A percentile compares a stretch with the other conserved stretches of the same genome.
These are phyloP conservation scores for Melieria omissa DNA, from an alignment of 2,888 invertebrate genomes.

Conservation along the genomic window DNA sequence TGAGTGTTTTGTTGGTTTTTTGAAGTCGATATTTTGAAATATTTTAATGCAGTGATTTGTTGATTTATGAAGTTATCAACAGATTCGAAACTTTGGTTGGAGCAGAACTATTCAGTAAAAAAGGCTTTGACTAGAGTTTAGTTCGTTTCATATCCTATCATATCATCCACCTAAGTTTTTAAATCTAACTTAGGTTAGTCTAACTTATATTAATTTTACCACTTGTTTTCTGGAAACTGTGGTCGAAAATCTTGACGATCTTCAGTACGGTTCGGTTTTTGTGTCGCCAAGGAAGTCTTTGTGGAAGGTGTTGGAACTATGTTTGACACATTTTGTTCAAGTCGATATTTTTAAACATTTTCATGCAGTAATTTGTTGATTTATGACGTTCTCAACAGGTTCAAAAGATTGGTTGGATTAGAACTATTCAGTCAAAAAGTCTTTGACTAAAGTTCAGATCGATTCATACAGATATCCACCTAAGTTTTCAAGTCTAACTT, in stretches of 20 bases:
- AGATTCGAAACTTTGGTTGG: background rate
- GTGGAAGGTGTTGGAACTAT: background rate
- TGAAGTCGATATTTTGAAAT: background rate
- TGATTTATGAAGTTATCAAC: background rate
- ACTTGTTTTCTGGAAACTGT: too few species aligned
- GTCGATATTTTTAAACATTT: background rate
- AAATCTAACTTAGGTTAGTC: too few species aligned
- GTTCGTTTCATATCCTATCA: too few species aligned
- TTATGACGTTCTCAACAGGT: background rate
- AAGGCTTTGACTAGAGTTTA: background rate
- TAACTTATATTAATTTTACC: too few species aligned
- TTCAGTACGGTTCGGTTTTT: too few species aligned
- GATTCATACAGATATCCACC: too few species aligned
- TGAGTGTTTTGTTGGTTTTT: background rate
- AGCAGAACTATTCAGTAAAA: background rate
- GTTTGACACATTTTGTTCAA: background rate
- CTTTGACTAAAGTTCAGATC: background rate
- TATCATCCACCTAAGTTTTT: too few species aligned
- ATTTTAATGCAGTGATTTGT: background rate
- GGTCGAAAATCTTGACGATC: too few species aligned
- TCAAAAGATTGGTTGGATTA: background rate
- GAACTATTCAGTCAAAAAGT: background rate
- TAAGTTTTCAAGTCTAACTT: too few species aligned
- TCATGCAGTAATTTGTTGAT: background rate
- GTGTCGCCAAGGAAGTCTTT: too few species aligned